A percentile compares a stretch with the other conserved stretches of the same genome.
Conservation (phyloP, 2,888 invertebrate genomes). For the Leptarthrus brevirostris region DNA sequence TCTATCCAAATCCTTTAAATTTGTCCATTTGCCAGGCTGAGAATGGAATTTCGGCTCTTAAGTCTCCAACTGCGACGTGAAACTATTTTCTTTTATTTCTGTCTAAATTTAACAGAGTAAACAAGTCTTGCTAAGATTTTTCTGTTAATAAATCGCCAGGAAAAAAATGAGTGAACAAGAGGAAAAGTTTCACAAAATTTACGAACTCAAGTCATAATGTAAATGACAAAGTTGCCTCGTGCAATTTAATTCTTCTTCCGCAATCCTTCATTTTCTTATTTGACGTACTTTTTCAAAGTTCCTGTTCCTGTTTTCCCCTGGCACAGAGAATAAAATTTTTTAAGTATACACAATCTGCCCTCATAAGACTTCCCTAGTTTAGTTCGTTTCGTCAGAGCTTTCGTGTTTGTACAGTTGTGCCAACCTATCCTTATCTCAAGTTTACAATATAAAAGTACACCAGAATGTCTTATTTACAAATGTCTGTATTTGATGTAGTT, state of each 20-base stretch:
- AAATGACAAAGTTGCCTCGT: not conserved
- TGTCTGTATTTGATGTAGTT: slow-evolving; percentile 33
- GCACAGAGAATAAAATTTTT: slow-evolving; percentile 30
- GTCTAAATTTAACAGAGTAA: too few species aligned
- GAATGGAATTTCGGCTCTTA: too few species aligned
- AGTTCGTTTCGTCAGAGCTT: not conserved
- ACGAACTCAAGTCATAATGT: too few species aligned
- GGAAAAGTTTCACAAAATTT: too few species aligned
- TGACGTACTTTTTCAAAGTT: slow-evolving; percentile 20
- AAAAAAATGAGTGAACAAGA: too few species aligned
- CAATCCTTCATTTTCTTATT: slow-evolving; percentile 23
- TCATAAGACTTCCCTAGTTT: slow-evolving; percentile 26
- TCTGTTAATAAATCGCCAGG: too few species aligned
- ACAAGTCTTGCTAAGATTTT: too few species aligned
- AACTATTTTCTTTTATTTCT: too few species aligned
- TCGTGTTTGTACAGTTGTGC: slow-evolving; percentile 40
- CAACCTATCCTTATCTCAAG: slow-evolving; percentile 36
- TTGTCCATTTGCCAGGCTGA: too few species aligned
- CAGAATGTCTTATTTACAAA: slow-evolving; percentile 42
- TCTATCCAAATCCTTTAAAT: too few species aligned
- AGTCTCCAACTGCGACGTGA: too few species aligned
- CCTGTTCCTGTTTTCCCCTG: slow-evolving; percentile 25
- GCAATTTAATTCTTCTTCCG: slow-evolving; percentile 32
- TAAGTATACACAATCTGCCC: slow-evolving; percentile 29
- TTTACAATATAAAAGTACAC: slow-evolving; percentile 25